These are phyloP conservation scores for Elmis aenea DNA, from an alignment of 2,888 invertebrate species.

Conservation along the genomic window DNA sequence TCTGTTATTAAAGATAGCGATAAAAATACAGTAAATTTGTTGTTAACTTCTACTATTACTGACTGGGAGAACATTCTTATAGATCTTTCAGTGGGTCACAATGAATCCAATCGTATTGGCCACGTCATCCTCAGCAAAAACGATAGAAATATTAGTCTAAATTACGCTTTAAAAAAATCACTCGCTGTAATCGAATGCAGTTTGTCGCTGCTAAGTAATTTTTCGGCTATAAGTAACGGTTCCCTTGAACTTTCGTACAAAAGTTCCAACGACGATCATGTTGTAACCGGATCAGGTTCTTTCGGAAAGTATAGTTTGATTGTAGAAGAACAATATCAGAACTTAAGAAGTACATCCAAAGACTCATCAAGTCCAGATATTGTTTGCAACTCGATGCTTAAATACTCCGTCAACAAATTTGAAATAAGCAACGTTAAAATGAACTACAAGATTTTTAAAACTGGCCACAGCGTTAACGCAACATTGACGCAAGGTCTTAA, in stretches of 20 bases:
- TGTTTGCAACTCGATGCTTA: no score
- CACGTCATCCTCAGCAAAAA: slow-evolving; percentile 8
- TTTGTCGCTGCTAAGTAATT: neutral
- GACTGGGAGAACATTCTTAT: slow-evolving; percentile 5
- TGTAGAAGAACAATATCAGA: slow-evolving; percentile 3
- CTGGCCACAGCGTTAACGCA: slow-evolving; percentile 2
- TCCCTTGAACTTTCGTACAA: slow-evolving; percentile 4
- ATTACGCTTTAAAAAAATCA: neutral
- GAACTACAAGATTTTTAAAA: slow-evolving; percentile 4
- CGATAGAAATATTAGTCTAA: slow-evolving; percentile 2
- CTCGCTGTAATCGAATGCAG: no score
- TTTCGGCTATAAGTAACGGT: slow-evolving; percentile 6
- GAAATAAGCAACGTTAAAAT: slow-evolving; percentile 1
- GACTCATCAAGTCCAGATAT: no score
- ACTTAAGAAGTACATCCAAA: no score
- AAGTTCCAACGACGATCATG: slow-evolving; percentile 1
- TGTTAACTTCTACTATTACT: slow-evolving; percentile 4
- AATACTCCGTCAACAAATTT: no score
- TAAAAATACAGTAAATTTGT: slow-evolving; percentile 1
- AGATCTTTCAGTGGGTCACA: slow-evolving; percentile 2
- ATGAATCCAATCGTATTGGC: no score
- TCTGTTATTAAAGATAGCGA: neutral
- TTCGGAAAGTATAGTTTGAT: slow-evolving; percentile 1
- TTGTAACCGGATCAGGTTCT: neutral
- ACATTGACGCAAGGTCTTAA: no score